Base-by-base conservation (phyloP, 2,888 invertebrate species). In the Flabesymbios commensalis region DNA sequence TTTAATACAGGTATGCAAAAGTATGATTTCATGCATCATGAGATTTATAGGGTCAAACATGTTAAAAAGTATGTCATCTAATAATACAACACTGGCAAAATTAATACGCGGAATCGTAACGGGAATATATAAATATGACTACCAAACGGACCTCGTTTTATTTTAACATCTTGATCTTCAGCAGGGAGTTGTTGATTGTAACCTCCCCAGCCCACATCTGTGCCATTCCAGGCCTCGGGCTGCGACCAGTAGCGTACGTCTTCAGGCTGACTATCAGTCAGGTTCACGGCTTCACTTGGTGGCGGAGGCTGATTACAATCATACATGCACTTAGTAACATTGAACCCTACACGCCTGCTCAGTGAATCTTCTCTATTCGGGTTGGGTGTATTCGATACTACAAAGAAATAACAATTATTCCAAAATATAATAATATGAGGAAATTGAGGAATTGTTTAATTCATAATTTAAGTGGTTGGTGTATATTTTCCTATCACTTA, bases 161-260 rank as follows among this genome's bases (percentile, higher is more conserved):
- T 45, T 14, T 14, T 45, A 24, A 45, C 24, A 24, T 45, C 45
- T 19, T 14, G 7, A 7, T 24, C 45, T 24, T 45, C 45, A 24
- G 45, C 22, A 7, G 45, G 45, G 14, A 24, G 14, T 10, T 24
- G n/a, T n/a, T n/a, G n/a, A n/a, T n/a, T n/a, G n/a, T n/a, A n/a
- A n/a, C n/a, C n/a, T n/a, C n/a, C n/a, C n/a, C n/a, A n/a, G n/a
- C n/a, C n/a, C n/a, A n/a, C n/a, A n/a, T n/a, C n/a, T n/a, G n/a
- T 24, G 45, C 7, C 45, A 10, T 45, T 32, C 56, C 56, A 56
- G 10, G 31, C 45, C 24, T 24, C 29, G 7, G 56, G 28, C 31
- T 56, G 22, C 5, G 56, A 56, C 56, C 56, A 56, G 29, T 26
- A 10, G 19, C 19, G 22, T 29, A 31, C 29, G 32, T 36, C 39